A percentile compares a stretch with the other conserved stretches of the same genome.
Evolutionary conservation across 2,888 invertebrate genomes (phyloP).

Genomic region (Dryobota labecula): DNA sequence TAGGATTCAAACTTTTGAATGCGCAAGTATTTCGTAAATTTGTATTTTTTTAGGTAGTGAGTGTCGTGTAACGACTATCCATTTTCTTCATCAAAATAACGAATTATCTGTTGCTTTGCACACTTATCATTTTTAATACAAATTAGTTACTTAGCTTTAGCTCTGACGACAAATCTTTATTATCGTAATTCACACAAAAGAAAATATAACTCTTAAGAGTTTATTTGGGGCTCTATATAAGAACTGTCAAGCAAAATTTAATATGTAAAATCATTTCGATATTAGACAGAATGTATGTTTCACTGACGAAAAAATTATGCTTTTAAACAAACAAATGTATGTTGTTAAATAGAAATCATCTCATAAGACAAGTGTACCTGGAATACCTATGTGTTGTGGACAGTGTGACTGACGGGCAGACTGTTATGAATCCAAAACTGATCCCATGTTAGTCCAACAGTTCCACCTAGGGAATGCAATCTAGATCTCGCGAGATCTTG

Average conservation of each 20-base stretch:
- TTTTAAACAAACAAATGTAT: conserved; percentile 33
- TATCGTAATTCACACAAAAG: conserved; percentile 11
- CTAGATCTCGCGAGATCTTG: background rate
- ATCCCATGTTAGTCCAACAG: background rate
- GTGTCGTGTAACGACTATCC: conserved; percentile 39
- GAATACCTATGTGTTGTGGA: conserved; percentile 15
- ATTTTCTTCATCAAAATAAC: conserved; percentile 36
- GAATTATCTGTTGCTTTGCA: conserved; percentile 9
- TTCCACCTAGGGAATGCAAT: conserved; percentile 13
- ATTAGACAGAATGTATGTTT: conserved; percentile 30
- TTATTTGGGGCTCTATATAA: conserved; percentile 9
- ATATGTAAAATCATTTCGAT: conserved; percentile 18
- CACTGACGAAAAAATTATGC: conserved; percentile 13
- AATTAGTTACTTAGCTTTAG: background rate
- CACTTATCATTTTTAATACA: conserved; percentile 10
- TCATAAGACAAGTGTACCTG: conserved; percentile 43
- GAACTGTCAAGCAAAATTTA: conserved; percentile 12
- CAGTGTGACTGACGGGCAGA: conserved; percentile 4
- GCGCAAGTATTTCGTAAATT: conserved; percentile 53
- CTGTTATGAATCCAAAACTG: background rate
- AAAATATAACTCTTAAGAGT: background rate
- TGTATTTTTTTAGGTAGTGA: conserved; percentile 45
- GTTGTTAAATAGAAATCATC: conserved; percentile 26
- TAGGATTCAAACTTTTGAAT: conserved; percentile 45
- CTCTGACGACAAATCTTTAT: background rate